These are phyloP conservation scores for Ptychobarbus kaznakovi DNA, from an alignment of 2,797 vertebrate species.

Conservation along the genomic window DNA sequence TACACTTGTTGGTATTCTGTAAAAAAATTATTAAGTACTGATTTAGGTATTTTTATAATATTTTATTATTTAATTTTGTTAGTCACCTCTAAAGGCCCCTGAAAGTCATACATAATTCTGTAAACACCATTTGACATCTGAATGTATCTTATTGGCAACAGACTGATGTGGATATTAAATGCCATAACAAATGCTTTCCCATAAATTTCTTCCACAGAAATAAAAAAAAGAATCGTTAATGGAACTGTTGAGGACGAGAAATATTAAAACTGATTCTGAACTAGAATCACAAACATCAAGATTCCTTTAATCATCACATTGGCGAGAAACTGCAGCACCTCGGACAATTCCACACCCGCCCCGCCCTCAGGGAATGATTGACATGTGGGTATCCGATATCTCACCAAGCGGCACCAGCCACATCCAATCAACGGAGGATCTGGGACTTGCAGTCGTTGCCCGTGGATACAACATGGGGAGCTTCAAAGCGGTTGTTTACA, in stretches of 20 bases:
- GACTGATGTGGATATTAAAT: background rate
- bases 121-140: background rate
- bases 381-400: conserved; percentile 48
- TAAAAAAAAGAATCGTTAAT: background rate
- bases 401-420: conserved; percentile 52
- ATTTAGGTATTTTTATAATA: background rate
- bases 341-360: conserved; percentile 69
- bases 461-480: conserved; percentile 70
- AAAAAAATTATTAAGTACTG: background rate
- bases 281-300: background rate
- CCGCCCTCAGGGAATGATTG: conserved; percentile 58
- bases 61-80: background rate
- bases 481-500: conserved; percentile 65
- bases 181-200: background rate
- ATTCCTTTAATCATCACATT: conserved; percentile 1
- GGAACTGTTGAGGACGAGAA: no score
- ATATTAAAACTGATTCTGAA: background rate
- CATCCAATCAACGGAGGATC: conserved; percentile 69
- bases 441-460: conserved; percentile 60
- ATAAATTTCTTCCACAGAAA: background rate
- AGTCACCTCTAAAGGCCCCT: background rate
- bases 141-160: background rate
- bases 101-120: background rate
- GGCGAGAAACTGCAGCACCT: conserved; percentile 66
- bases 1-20: background rate